These are phyloP conservation scores for Loris lydekkerianus DNA, from an alignment of 2,797 vertebrate genomes.

Conservation along the genomic window DNA sequence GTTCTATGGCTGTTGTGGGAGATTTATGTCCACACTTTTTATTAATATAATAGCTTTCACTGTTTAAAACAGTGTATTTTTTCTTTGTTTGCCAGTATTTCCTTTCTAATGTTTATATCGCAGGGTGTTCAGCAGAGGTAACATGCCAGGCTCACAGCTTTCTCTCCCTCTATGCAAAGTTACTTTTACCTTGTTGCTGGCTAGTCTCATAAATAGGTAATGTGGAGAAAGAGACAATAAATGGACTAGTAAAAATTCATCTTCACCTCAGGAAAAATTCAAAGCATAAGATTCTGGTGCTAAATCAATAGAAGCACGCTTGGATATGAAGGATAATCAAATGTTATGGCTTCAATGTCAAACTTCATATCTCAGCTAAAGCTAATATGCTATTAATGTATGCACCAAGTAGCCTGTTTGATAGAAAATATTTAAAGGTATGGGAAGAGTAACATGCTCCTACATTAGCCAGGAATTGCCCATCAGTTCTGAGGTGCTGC, in stretches of 20 bases:
- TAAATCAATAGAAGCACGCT: background rate
- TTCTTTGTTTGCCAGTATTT: background rate
- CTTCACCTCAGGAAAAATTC: background rate
- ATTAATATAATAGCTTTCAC: conserved; percentile 46
- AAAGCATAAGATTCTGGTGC: background rate
- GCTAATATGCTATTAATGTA: background rate
- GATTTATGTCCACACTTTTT: conserved; percentile 1
- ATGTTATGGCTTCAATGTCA: conserved; percentile 37
- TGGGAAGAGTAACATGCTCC: background rate
- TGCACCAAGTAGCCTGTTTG: background rate
- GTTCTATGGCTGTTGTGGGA: background rate
- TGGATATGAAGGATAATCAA: background rate
- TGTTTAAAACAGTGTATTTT: conserved; percentile 31
- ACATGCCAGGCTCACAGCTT: background rate
- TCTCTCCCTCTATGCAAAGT: background rate
- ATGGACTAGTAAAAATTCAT: background rate
- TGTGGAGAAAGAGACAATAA: background rate
- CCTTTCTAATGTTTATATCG: conserved; percentile 5
- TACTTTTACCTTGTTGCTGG: background rate
- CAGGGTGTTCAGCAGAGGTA: background rate
- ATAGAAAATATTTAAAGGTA: background rate
- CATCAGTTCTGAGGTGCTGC: background rate
- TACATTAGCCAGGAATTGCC: background rate
- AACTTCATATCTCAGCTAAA: conserved; percentile 10
- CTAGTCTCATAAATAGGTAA: conserved; percentile 6